Conservation (phyloP, 1,140 invertebrate species). For the Pogonus chalceus region DNA sequence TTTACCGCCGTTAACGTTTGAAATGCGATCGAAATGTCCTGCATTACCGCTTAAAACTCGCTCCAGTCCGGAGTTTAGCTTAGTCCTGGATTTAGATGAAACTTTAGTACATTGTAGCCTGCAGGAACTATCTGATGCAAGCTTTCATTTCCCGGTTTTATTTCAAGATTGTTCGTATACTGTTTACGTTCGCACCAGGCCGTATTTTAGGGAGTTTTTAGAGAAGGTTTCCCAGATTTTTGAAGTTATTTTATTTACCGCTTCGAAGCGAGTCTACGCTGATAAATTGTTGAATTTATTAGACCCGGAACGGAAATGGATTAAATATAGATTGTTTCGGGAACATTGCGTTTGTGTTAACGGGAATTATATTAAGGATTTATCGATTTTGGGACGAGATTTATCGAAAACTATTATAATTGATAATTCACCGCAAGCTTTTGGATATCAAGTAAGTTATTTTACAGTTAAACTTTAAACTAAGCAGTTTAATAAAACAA, state of each 20-base stretch:
- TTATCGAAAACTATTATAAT: slow-evolving; percentile 85
- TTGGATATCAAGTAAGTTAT: slow-evolving; percentile 66
- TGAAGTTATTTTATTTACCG: slow-evolving; percentile 94
- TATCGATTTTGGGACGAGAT: slow-evolving; percentile 87
- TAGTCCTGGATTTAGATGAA: slow-evolving; percentile 74
- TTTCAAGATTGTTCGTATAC: slow-evolving; percentile 72
- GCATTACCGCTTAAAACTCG: slow-evolving; percentile 87
- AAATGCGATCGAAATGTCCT: slow-evolving; percentile 76
- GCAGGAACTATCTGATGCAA: slow-evolving; percentile 82
- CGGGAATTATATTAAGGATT: slow-evolving; percentile 95
- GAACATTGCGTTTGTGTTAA: slow-evolving; percentile 93
- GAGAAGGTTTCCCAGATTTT: slow-evolving; percentile 78
- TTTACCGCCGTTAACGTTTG: slow-evolving; percentile 78
- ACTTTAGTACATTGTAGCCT: slow-evolving; percentile 93
- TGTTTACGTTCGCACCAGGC: slow-evolving; percentile 86
- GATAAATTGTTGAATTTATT: slow-evolving; percentile 89
- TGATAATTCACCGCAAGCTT: slow-evolving; percentile 88
- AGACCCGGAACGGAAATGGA: slow-evolving; percentile 80
- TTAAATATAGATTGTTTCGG: slow-evolving; percentile 85
- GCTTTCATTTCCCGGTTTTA: slow-evolving; percentile 87
- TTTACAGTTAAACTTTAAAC: too few relatives aligned
- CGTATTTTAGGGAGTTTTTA: slow-evolving; percentile 85
- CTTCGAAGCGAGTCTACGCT: slow-evolving; percentile 91
- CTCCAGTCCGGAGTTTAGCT: slow-evolving; percentile 86
- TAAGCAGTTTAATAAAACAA: neutral